Evolutionary conservation across 2,797 vertebrate genomes (phyloP).

Genomic region (Masticophis lateralis): DNA sequence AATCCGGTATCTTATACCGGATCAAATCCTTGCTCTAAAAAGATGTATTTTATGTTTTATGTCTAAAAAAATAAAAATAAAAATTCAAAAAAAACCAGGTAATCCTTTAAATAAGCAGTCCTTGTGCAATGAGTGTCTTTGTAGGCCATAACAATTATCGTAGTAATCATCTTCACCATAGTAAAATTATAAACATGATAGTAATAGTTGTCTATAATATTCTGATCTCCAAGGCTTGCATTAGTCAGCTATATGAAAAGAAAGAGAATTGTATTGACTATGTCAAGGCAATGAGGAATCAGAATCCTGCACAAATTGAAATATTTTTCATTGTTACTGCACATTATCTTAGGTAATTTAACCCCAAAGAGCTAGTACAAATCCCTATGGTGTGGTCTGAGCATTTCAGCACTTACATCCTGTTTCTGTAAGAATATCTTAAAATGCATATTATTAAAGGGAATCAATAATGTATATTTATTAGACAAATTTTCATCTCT

Average conservation of each 20-base stretch:
- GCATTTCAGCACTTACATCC: constrained; percentile 28
- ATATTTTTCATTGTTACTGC: constrained; percentile 21
- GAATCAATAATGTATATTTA: constrained; percentile 52
- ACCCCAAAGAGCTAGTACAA: constrained; percentile 17
- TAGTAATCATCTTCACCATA: background rate
- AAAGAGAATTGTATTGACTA: constrained; percentile 30
- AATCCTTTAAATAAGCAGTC: background rate
- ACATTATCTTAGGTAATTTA: background rate
- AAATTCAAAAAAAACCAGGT: background rate
- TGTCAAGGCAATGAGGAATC: constrained; percentile 28
- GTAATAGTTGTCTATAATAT: background rate
- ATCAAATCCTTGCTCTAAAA: no score
- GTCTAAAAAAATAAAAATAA: no score
- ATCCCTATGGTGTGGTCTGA: constrained; percentile 32
- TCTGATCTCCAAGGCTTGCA: background rate
- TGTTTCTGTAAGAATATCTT: constrained; percentile 42
- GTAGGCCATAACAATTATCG: background rate
- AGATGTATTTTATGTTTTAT: no score
- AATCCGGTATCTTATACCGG: no score
- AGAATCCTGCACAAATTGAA: background rate
- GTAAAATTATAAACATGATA: background rate
- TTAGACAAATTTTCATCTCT: constrained; percentile 53
- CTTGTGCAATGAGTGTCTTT: background rate
- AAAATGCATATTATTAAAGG: constrained; percentile 41
- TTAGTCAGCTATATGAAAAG: background rate